These are phyloP conservation scores for Heteromyza rotundicornis DNA, from an alignment of 2,888 invertebrate genomes.

Conservation along the genomic window DNA sequence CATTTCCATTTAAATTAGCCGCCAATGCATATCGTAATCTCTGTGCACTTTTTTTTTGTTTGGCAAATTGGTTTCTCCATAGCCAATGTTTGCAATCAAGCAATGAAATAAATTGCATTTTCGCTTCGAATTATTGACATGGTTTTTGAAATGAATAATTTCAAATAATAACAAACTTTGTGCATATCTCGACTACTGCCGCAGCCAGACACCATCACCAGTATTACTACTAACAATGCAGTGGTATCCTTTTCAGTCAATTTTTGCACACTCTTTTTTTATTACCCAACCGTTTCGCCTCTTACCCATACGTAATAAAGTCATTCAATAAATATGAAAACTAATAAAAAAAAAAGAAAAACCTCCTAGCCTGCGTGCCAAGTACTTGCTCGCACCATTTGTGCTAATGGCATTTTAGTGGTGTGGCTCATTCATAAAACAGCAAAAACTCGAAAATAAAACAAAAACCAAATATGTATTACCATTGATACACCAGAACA, in stretches of 20 bases:
- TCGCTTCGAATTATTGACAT: conserved; percentile 12
- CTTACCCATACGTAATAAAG: no score
- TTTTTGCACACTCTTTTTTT: no score
- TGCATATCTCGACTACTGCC: no score
- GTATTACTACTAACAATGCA: no score
- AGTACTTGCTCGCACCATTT: conserved; percentile 40
- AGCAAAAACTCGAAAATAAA: not conserved
- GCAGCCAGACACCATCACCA: no score
- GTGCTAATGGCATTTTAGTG: conserved; percentile 1
- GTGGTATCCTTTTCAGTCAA: not conserved
- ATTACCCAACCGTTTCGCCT: no score
- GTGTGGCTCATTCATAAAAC: not conserved
- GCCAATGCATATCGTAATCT: no score
- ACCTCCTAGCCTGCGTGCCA: conserved; percentile 33
- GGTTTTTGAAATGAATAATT: conserved; percentile 37
- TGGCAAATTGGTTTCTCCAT: conserved; percentile 8
- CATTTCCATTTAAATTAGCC: no score
- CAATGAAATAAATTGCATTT: conserved; percentile 48
- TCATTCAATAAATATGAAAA: conserved; percentile 3
- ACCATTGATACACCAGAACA: not conserved
- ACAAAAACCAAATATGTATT: not conserved
- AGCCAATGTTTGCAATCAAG: conserved; percentile 12
- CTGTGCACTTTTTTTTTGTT: no score
- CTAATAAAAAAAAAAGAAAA: not conserved
- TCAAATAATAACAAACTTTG: conserved; percentile 12